Conservation (phyloP, 2,113 vertebrate species). For the Numenius arquata region DNA sequence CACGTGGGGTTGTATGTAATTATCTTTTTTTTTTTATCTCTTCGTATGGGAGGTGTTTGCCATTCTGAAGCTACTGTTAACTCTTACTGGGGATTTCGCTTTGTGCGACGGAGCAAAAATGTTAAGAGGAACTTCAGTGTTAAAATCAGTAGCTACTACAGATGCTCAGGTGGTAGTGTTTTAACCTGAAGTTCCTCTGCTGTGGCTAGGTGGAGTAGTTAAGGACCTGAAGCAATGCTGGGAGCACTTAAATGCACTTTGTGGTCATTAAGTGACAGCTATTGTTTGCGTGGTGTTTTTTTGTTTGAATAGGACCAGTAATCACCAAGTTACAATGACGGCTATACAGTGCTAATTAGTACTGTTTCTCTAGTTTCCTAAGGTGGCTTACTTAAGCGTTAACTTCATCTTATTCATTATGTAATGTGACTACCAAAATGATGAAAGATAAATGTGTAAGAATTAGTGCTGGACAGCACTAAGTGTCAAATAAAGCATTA, state of each 20-base stretch:
- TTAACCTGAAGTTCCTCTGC: neutral
- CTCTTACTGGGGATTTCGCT: neutral
- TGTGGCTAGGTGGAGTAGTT: neutral
- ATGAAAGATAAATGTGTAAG: neutral
- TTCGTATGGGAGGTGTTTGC: neutral
- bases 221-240: neutral
- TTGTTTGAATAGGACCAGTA: neutral
- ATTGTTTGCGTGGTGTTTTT: neutral
- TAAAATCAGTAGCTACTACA: neutral
- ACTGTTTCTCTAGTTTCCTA: neutral
- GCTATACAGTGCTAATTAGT: neutral
- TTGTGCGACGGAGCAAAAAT: neutral
- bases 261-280: neutral
- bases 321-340: neutral
- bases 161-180: neutral
- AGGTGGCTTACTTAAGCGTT: neutral
- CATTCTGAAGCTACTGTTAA: neutral
- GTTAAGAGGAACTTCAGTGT: neutral
- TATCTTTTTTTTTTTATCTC: neutral
- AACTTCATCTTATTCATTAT: neutral
- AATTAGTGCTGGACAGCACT: neutral
- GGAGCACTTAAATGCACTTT: neutral
- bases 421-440: neutral
- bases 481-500: neutral
- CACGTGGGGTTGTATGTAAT: neutral